Conservation (phyloP, 2,888 invertebrate genomes). For the Ametastegia equiseti region DNA sequence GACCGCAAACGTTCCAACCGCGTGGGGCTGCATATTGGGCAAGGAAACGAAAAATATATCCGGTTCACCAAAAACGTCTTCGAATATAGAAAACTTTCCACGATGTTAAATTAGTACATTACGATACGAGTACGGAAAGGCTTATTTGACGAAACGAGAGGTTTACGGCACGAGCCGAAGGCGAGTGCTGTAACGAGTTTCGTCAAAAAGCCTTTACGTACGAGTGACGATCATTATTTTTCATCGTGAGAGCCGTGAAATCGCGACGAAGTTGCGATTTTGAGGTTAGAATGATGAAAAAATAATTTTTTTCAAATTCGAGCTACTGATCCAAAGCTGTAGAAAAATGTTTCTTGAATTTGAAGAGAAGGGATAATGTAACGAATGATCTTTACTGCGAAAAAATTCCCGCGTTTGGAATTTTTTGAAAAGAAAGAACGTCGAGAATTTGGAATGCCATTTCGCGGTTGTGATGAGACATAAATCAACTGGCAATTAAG, state of each 20-base stretch:
- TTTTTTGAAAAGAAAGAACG: not conserved
- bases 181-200: too few species aligned
- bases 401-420: not conserved
- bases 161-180: too few species aligned
- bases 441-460: not conserved
- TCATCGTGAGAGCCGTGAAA: too few species aligned
- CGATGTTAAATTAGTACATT: not conserved
- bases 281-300: not conserved
- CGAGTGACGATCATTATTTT: too few species aligned
- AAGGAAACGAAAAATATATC: not conserved
- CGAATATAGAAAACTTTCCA: not conserved
- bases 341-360: not conserved
- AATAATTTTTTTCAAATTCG: not conserved
- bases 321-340: not conserved
- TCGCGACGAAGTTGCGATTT: too few species aligned
- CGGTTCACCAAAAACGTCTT: not conserved
- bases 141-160: too few species aligned
- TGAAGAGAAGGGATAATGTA: not conserved
- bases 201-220: too few species aligned
- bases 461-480: not conserved
- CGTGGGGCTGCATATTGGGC: not conserved
- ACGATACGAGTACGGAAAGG: too few species aligned
- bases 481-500: slow-evolving; percentile 31
- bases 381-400: slow-evolving; percentile 5
- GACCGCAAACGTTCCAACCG: slow-evolving; percentile 1